Evolutionary conservation across 1,140 invertebrate genomes (phyloP).

Genomic region (Trialeurodes vaporariorum): DNA sequence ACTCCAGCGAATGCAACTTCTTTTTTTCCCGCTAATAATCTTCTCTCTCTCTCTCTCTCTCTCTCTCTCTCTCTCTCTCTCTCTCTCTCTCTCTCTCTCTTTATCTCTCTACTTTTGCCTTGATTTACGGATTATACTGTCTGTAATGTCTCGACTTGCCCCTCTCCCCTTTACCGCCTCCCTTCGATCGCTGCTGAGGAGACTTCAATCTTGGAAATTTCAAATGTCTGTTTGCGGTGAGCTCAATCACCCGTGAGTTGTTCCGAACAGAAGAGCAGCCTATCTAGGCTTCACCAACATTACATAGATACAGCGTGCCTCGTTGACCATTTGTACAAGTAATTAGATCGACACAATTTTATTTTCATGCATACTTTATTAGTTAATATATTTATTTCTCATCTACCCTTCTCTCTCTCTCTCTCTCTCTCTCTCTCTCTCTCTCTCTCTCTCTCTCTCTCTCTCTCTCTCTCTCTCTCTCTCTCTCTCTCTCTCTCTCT

Average conservation of each 20-base stretch:
- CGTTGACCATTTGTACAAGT: not conserved
- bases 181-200: not conserved
- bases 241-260: not conserved
- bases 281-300: not conserved
- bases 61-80: too few relatives aligned
- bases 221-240: too few relatives aligned
- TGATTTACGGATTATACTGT: not conserved
- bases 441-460: not conserved
- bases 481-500: not conserved
- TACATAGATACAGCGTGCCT: too few relatives aligned
- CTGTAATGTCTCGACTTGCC: not conserved
- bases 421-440: not conserved
- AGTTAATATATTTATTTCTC: not conserved
- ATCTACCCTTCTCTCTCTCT: not conserved
- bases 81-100: not conserved
- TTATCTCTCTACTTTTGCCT: not conserved
- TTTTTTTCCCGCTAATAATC: not conserved
- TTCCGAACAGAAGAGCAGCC: too few relatives aligned
- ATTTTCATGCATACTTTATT: constrained; percentile 1
- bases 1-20: too few relatives aligned
- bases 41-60: too few relatives aligned
- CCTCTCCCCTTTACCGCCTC: not conserved
- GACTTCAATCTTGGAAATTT: not conserved
- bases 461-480: not conserved
- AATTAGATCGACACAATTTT: constrained; percentile 1